These are phyloP conservation scores for Orius laevigatus DNA, from an alignment of 1,140 invertebrate species.

Conservation along the genomic window DNA sequence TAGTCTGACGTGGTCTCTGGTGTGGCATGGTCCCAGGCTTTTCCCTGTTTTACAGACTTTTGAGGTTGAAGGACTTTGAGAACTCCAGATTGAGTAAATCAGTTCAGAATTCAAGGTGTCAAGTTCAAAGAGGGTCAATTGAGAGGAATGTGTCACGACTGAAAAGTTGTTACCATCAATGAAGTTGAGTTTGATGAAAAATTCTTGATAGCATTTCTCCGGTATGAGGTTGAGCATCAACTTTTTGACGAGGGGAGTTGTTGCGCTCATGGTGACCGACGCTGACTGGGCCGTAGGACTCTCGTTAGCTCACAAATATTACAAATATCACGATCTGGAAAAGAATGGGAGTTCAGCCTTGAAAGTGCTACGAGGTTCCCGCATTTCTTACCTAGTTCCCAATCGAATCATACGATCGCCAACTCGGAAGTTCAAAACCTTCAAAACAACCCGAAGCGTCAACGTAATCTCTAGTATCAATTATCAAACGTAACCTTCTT, in stretches of 20 bases:
- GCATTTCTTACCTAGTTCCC: too few relatives aligned
- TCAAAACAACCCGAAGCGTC: too few relatives aligned
- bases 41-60: too few relatives aligned
- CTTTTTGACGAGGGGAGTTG: conserved; percentile 24
- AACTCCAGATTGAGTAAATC: neutral
- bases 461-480: too few relatives aligned
- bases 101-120: neutral
- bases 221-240: conserved; percentile 37
- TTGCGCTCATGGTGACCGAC: conserved; percentile 1
- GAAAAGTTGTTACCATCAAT: conserved; percentile 41
- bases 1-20: neutral
- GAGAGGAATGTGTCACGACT: conserved; percentile 7
- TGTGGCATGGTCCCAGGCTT: neutral
- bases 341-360: too few relatives aligned
- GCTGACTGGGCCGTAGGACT: too few relatives aligned
- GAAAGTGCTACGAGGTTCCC: too few relatives aligned
- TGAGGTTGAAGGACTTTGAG: neutral
- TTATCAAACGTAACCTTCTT: too few relatives aligned
- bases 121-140: neutral
- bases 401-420: too few relatives aligned
- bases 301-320: too few relatives aligned
- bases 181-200: conserved; percentile 58
- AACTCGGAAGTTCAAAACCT: too few relatives aligned
- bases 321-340: too few relatives aligned
- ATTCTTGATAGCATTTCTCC: conserved; percentile 53